Evolutionary conservation across 2,113 vertebrate genomes (phyloP).

Genomic region (Arizona elegans): DNA sequence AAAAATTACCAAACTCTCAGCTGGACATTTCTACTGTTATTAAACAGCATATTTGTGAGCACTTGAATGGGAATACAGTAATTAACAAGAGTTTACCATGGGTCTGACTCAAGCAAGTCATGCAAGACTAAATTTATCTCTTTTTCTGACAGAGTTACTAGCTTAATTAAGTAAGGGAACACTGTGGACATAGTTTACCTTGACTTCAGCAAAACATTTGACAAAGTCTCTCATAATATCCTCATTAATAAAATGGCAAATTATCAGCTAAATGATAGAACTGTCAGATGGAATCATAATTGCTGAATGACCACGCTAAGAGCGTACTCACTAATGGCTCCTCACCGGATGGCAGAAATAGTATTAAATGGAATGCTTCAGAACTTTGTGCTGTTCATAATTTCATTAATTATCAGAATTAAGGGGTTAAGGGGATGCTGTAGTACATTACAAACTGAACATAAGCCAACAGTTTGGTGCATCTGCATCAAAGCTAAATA

Average conservation of each 20-base stretch:
- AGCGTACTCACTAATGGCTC: neutral
- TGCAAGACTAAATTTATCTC: neutral
- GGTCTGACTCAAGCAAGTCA: neutral
- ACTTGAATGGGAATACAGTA: neutral
- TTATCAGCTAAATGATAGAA: neutral
- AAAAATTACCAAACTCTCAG: neutral
- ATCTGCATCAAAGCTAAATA: neutral
- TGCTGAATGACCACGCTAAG: neutral
- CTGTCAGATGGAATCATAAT: neutral
- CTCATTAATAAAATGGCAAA: neutral
- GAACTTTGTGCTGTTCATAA: neutral
- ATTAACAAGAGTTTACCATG: neutral
- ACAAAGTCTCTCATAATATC: neutral
- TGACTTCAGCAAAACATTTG: neutral
- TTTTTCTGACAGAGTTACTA: neutral
- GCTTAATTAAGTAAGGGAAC: neutral
- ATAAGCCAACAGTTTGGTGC: neutral
- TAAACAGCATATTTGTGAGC: neutral
- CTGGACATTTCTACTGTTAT: neutral
- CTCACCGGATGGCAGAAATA: neutral
- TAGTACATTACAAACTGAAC: neutral
- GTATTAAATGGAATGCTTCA: neutral
- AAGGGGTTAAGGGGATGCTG: neutral
- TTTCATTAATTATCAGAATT: neutral
- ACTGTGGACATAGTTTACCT: neutral